Conservation (phyloP, 1,140 invertebrate genomes). For the Euura lappo region DNA sequence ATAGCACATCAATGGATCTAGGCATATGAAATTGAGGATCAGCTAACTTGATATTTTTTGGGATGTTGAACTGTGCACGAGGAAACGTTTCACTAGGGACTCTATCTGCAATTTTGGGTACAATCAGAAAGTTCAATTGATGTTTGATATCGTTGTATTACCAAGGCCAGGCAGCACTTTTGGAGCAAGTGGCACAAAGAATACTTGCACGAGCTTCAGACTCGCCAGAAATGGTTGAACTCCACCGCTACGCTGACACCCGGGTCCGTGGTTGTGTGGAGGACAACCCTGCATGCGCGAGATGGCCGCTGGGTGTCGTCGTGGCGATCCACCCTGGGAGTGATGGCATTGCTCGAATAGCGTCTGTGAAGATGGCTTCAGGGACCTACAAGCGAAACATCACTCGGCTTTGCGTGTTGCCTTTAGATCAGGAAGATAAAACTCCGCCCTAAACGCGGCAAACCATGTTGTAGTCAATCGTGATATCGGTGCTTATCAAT, state of each 20-base stretch:
- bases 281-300: slow-evolving; percentile 14
- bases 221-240: slow-evolving; percentile 12
- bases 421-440: too few species aligned
- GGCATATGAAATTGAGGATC: too few species aligned
- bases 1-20: too few species aligned
- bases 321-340: slow-evolving; percentile 24
- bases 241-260: not conserved
- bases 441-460: too few species aligned
- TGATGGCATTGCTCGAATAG: slow-evolving; percentile 27
- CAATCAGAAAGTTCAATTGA: too few species aligned
- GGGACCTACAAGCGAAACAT: not conserved
- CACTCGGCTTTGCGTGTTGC: not conserved
- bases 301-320: slow-evolving; percentile 30
- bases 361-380: slow-evolving; percentile 11
- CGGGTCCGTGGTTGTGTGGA: slow-evolving; percentile 17
- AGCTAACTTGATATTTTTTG: too few species aligned
- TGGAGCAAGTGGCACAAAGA: slow-evolving; percentile 39
- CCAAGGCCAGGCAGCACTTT: slow-evolving; percentile 34
- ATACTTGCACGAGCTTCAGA: slow-evolving; percentile 26
- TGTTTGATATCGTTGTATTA: too few species aligned
- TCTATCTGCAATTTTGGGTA: too few species aligned
- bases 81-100: too few species aligned
- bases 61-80: too few species aligned
- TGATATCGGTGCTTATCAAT: too few species aligned
- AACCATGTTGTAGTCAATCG: too few species aligned